Evolutionary conservation across 2,113 vertebrate species (phyloP).

Genomic region (Carettochelys insculpta): DNA sequence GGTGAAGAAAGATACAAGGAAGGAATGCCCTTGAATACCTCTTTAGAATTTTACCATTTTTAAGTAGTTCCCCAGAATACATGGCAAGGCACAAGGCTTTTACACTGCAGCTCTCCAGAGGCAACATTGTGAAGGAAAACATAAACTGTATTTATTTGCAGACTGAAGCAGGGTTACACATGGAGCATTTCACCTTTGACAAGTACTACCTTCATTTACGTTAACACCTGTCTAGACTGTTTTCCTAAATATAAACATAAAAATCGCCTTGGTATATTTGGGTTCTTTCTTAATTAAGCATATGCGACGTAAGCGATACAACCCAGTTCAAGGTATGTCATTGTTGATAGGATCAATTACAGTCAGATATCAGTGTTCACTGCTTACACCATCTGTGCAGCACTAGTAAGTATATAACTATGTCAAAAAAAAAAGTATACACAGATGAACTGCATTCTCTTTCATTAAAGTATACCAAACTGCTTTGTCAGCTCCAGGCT

Average conservation of each 20-base stretch:
- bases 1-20: neutral
- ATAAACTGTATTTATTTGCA: conserved; percentile 66
- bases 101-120: neutral
- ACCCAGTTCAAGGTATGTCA: conserved; percentile 73
- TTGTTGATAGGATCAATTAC: conserved; percentile 75
- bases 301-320: conserved; percentile 71
- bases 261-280: conserved; percentile 68
- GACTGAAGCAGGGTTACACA: conserved; percentile 62
- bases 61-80: neutral
- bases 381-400: conserved; percentile 68
- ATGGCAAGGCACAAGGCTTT: neutral
- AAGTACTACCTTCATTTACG: conserved; percentile 73
- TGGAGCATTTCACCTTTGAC: conserved; percentile 73
- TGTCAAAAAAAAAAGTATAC: conserved; percentile 58
- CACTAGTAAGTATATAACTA: conserved; percentile 64
- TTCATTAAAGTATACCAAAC: conserved; percentile 58
- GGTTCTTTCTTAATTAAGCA: conserved; percentile 70
- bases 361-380: conserved; percentile 70
- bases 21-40: neutral
- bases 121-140: neutral
- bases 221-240: conserved; percentile 74
- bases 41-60: neutral
- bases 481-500: conserved; percentile 41
- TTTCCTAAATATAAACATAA: conserved; percentile 72
- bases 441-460: conserved; percentile 57